Evolutionary conservation across 64 coral and sea anemone genomes (phyloP).

Genomic region (Montipora foliosa): DNA sequence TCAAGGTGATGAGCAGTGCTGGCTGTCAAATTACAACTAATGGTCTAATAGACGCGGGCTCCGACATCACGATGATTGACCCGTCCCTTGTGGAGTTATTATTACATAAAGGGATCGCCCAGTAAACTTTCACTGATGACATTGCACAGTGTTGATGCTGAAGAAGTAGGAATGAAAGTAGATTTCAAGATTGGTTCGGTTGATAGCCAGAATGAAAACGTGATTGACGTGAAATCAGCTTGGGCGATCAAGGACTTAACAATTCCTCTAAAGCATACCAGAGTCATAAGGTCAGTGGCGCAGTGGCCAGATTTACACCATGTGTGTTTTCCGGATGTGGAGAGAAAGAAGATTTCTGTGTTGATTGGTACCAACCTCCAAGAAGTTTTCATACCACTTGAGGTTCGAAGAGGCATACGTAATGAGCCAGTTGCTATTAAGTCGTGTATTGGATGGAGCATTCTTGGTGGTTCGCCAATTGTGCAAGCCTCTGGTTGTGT

Average conservation of each 20-base stretch:
- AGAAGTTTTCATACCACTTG: constrained; percentile 68
- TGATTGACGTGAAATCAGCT: too few species aligned
- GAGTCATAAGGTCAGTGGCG: neutral
- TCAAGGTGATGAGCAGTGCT: too few species aligned
- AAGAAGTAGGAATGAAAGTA: too few species aligned
- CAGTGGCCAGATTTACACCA: constrained; percentile 34
- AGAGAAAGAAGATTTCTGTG: constrained; percentile 60
- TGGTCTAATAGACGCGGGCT: too few species aligned
- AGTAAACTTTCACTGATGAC: too few species aligned
- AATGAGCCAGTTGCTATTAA: constrained; percentile 58
- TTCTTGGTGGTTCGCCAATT: constrained; percentile 32
- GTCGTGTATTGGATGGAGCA: constrained; percentile 62
- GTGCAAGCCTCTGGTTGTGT: neutral
- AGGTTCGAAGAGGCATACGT: constrained; percentile 47
- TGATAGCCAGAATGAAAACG: too few species aligned
- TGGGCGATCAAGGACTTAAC: constrained; percentile 44
- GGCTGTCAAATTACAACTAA: too few species aligned
- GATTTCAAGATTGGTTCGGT: too few species aligned
- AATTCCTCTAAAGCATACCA: constrained; percentile 38
- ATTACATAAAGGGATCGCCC: too few species aligned
- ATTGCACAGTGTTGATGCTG: too few species aligned
- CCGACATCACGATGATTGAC: too few species aligned
- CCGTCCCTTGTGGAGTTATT: too few species aligned
- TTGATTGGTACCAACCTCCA: constrained; percentile 23
- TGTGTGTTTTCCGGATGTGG: constrained; percentile 48